These are phyloP conservation scores for Diarsia rubi DNA, from an alignment of 2,888 invertebrate species.

Conservation along the genomic window DNA sequence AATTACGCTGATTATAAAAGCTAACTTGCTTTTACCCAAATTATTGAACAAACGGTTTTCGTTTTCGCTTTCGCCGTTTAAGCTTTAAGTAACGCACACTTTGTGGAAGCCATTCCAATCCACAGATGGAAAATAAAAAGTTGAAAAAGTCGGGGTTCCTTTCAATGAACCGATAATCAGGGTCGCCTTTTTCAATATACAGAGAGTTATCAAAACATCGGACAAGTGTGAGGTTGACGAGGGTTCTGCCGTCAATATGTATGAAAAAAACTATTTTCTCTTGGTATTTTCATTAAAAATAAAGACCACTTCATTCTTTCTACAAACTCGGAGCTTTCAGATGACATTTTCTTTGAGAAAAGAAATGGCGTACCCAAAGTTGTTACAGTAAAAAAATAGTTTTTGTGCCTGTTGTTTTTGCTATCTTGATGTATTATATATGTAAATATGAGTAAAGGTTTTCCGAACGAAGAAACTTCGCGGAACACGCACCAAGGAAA, in stretches of 20 bases:
- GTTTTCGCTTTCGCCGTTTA: slow-evolving; percentile 32
- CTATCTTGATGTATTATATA: not conserved
- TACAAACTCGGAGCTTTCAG: not conserved
- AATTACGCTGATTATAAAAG: slow-evolving; percentile 16
- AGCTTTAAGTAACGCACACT: slow-evolving; percentile 30
- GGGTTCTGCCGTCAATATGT: slow-evolving; percentile 59
- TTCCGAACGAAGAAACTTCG: not conserved
- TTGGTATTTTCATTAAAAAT: slow-evolving; percentile 51
- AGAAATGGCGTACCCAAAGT: not conserved
- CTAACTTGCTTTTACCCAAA: slow-evolving; percentile 20
- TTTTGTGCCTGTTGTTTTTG: not conserved
- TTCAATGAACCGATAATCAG: slow-evolving; percentile 68
- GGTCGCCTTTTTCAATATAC: slow-evolving; percentile 67
- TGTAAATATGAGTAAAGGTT: not conserved
- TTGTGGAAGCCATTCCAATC: slow-evolving; percentile 49
- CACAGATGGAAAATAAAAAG: slow-evolving; percentile 56
- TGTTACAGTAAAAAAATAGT: not conserved
- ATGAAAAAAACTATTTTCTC: slow-evolving; percentile 48
- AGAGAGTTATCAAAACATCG: slow-evolving; percentile 64
- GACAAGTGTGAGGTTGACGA: slow-evolving; percentile 63
- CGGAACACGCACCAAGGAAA: not conserved
- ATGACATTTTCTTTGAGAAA: slow-evolving; percentile 18
- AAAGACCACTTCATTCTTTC: slow-evolving; percentile 24
- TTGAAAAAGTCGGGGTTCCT: slow-evolving; percentile 49
- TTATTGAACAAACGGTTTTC: slow-evolving; percentile 28